Evolutionary conservation across 2,888 invertebrate species (phyloP), one percentile per base, ranked within the genome.

Genomic region (Salpingus planirostris): DNA sequence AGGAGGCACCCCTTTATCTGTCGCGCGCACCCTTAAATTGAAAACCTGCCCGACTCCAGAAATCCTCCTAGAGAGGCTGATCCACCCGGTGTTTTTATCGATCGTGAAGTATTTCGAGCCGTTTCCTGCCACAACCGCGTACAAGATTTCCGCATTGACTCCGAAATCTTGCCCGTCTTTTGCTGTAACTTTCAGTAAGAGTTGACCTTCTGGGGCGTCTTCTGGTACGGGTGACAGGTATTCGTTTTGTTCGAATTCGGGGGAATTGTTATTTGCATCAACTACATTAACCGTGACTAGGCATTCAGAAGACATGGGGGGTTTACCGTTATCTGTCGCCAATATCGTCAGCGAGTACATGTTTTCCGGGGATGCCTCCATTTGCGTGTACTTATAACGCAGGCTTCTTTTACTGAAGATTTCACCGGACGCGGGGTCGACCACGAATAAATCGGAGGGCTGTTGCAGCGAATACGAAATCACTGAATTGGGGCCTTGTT

Each of bases 351-450:
- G 66, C 1, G 82, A 76, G 57, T 92, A 92, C 48, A 84, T 77
- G 57, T 91, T 90, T 64, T 92, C 92, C 1, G 90, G 90, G 0
- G 90, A 90, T 1, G 80, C 74, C 47, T 85, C 81, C 23, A 81
- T 66, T 45, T 81, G 81, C 0, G 86, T 84, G 62, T 85, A 80
- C 57, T 86, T 89, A 58, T 90, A 91, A 45, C 77, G 76, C 42
- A 92, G 71, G 5, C 77, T 74, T 50, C 79, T 76, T 62, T 89
- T 89, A 50, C 90, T 90, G 48, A 81, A 79, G 25, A 96, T 78
- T 62, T 91, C 90, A 0, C 96, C 96, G n/a, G 87, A 89, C 1
- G 86, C 86, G 2, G 91, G 87, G 65, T 96, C 91, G 7, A 97
- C 84, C 1, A 82, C 80, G 59, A 97, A 96, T 23, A 88, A 66